Evolutionary conservation across 1,140 invertebrate species (phyloP).

Genomic region (Aphelinus certus): DNA sequence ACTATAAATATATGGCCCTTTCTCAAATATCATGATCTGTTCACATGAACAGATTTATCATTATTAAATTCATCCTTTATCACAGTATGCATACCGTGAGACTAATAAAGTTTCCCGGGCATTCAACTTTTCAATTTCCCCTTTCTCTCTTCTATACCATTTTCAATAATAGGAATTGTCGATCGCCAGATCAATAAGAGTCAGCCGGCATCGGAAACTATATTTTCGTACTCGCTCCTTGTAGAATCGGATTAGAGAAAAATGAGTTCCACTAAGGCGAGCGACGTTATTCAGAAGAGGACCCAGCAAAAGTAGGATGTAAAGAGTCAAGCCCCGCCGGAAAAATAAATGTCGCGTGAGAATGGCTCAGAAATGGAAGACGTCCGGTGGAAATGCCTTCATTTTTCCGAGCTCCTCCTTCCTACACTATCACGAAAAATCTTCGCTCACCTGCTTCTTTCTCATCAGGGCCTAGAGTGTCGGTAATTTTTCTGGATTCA

Average conservation of each 20-base stretch:
- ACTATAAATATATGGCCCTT: too few species aligned
- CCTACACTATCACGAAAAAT: constrained; percentile 3
- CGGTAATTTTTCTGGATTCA: too few species aligned
- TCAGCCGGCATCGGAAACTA: too few species aligned
- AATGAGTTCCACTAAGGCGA: constrained; percentile 5
- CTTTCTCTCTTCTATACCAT: not conserved
- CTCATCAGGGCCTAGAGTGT: too few species aligned
- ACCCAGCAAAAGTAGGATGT: not conserved
- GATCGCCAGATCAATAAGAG: constrained; percentile 3
- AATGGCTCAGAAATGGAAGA: constrained; percentile 15
- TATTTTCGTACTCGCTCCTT: not conserved
- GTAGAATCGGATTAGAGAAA: constrained; percentile 22
- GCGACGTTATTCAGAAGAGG: not conserved
- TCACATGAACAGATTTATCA: too few species aligned
- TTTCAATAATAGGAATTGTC: not conserved
- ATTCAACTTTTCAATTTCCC: not conserved
- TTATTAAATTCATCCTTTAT: too few species aligned
- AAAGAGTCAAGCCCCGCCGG: not conserved
- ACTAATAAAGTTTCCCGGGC: too few species aligned
- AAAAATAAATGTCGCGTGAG: constrained; percentile 15
- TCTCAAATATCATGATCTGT: too few species aligned
- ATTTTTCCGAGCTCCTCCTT: not conserved
- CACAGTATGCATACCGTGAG: too few species aligned
- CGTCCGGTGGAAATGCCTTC: constrained; percentile 13
- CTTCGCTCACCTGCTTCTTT: constrained; percentile 4